Base-by-base conservation (phyloP, 2,113 vertebrate genomes). In the Tachycineta bicolor region DNA sequence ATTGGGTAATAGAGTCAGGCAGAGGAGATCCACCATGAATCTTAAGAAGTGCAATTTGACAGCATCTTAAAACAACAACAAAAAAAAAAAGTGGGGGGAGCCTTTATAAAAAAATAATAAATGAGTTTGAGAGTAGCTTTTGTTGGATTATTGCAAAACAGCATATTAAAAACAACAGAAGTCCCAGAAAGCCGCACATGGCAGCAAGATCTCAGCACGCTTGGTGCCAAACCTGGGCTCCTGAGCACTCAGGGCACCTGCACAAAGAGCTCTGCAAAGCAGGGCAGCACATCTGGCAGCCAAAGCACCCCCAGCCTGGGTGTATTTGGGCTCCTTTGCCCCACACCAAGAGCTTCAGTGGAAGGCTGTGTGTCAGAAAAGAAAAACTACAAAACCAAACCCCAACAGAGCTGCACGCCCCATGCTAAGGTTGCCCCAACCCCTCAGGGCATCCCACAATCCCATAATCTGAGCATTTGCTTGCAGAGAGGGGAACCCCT, bases 31-130 rank as follows among this genome's bases (percentile, higher is more conserved):
- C 95, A 89, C 76, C 79, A 82, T 88, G 96, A 97, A 95, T 97
- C 96, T 97, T 94, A 96, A 98, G 79, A 97, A 96, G 96, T 74
- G 89, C 91, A 93, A 96, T 97, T 96, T 97, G 71, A 96, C 89
- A 96, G 94, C 83, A 67, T 87, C 43, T 84, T 78, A 12, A 33
- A 71, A 86, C 73, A 43, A 77, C 69, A 60, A 80, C 89, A 53
- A 43, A 53, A 76, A 37, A 47, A 19, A 29, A 4, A 7, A 2
- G 8, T 2, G 39, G 69, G 69, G 43, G 4, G 31, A 88, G 53
- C 31, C 65, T 96, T 83, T 90, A 83, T 44, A 74, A 80, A 74
- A 79, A 34, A 80, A 87, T 65, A 85, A 81, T 41, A 95, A 95
- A 94, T 82, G 13, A 90, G 64, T 71, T 70, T 49, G 64, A 82